Evolutionary conservation across 1,140 invertebrate species (phyloP).

Genomic region (Lordiphosa stackelbergi): DNA sequence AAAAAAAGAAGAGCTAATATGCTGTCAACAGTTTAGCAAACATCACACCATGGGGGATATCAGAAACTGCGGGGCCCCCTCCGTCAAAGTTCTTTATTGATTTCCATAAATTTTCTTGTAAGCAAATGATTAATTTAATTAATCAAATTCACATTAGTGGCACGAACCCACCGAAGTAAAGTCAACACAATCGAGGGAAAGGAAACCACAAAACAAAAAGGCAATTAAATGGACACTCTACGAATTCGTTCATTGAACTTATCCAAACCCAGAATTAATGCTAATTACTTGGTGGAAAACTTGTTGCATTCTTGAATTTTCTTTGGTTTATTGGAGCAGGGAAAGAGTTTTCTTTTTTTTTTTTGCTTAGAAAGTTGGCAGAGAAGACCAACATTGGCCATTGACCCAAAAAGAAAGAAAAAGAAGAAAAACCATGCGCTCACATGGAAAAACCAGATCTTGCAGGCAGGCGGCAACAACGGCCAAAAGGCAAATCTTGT

Average conservation of each 20-base stretch:
- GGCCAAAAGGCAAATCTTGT: constrained; percentile 18
- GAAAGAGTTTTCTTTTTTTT: constrained; percentile 20
- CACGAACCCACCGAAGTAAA: constrained; percentile 44
- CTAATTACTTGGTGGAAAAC: constrained; percentile 31
- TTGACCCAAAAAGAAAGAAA: constrained; percentile 54
- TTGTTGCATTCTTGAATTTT: constrained; percentile 35
- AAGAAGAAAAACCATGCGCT: constrained; percentile 9
- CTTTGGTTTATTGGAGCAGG: constrained; percentile 16
- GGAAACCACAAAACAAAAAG: constrained; percentile 10
- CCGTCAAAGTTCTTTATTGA: constrained; percentile 40
- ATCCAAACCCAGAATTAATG: constrained; percentile 15
- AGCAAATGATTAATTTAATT: constrained; percentile 65
- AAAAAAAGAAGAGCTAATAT: constrained; percentile 13
- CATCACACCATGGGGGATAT: constrained; percentile 8
- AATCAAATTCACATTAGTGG: constrained; percentile 67
- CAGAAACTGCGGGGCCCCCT: constrained; percentile 28
- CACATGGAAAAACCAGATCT: constrained; percentile 54
- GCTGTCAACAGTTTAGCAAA: constrained; percentile 49
- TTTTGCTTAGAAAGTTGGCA: constrained; percentile 29
- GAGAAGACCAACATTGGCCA: constrained; percentile 39
- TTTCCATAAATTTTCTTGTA: constrained; percentile 34
- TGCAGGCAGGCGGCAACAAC: not conserved
- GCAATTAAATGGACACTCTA: constrained; percentile 3
- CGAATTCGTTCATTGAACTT: constrained; percentile 60
- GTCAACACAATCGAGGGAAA: constrained; percentile 14